Base-by-base conservation (phyloP, 1,140 invertebrate genomes). In the Anastatus disparis region DNA sequence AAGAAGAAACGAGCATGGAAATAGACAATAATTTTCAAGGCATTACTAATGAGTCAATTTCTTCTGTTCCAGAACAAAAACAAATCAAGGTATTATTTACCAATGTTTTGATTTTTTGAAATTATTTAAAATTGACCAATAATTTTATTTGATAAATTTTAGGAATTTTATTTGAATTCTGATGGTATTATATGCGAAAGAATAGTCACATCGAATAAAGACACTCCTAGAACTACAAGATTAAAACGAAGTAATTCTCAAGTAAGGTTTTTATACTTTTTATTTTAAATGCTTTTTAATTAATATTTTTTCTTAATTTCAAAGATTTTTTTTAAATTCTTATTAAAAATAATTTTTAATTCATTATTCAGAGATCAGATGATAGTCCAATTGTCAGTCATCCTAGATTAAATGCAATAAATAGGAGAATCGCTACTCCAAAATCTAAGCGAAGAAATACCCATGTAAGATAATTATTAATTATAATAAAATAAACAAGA, bases 151-250 rank as follows among this genome's bases (percentile, higher is more conserved):
- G 20, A 46, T n/a, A 1, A 52, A 27, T 17, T 31, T 2, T 40
- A 70, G 67, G 35, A 62, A 35, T 53, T 62, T n/a, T 62, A 55
- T 24, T 31, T 70, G 46, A 62, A 62, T 55, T n/a, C 27, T 3
- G 26, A 70, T 35, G 58, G 58, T 13, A 46, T 70, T 0, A 44
- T 70, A 26, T 62, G 58, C 15, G 58, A 70, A 27, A 62, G 35
- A 55, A 22, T 42, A 7, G 12, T 55, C 7, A 10, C 29, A 26
- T 20, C 15, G 12, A 7, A 46, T 24, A 44, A 38, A 13, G 17
- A 48, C 0, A 46, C 53, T 6, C 40, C 26, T 13, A 58, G 13
- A 20, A 66, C 24, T 46, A 22, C 22, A 15, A 56, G 8, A 48
- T 29, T 67, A 48, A 48, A n/a, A 31, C 10, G 40, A 24, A 46